A percentile compares a stretch with the other conserved stretches of the same genome.
Conservation (phyloP, 2,797 vertebrate species). For the Erpetoichthys calabaricus region DNA sequence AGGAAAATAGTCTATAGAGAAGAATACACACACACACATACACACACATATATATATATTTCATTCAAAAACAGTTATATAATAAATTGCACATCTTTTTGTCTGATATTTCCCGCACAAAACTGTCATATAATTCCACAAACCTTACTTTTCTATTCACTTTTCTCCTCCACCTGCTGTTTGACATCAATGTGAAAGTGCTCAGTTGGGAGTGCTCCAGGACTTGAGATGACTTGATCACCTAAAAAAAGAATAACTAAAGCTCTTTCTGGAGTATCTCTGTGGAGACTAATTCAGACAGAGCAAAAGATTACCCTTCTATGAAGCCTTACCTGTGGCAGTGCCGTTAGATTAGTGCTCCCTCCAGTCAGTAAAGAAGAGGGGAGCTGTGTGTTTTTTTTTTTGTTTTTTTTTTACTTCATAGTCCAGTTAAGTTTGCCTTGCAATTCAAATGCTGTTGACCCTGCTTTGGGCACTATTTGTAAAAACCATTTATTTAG, state of each 20-base stretch:
- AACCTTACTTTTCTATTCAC: background rate
- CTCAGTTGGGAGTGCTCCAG: constrained; percentile 11
- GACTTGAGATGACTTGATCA: constrained; percentile 5
- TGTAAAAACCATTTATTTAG: constrained; percentile 78
- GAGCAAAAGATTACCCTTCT: constrained; percentile 49
- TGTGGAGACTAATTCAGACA: constrained; percentile 62
- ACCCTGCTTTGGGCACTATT: constrained; percentile 68
- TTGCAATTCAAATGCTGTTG: constrained; percentile 71
- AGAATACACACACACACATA: constrained; percentile 10
- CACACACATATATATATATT: too few relatives aligned
- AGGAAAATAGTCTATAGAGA: constrained; percentile 28
- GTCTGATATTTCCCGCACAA: background rate
- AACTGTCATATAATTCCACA: constrained; percentile 1
- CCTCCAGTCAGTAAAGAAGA: constrained; percentile 55
- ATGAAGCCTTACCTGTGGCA: constrained; percentile 48
- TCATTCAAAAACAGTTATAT: constrained; percentile 8
- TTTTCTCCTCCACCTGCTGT: background rate
- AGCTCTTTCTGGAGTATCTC: constrained; percentile 40
- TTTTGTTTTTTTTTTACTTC: constrained; percentile 48
- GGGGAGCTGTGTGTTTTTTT: too few relatives aligned
- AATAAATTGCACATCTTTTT: background rate
- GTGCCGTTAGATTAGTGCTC: constrained; percentile 37
- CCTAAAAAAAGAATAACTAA: background rate
- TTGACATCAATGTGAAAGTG: constrained; percentile 7
- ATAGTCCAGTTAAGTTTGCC: constrained; percentile 58